Percentiles rank a stretch among this genome's conserved stretches.
phyloP scores from a whole-genome alignment of 2,113 vertebrate genomes.

The Macquaria ambigua region DNA sequence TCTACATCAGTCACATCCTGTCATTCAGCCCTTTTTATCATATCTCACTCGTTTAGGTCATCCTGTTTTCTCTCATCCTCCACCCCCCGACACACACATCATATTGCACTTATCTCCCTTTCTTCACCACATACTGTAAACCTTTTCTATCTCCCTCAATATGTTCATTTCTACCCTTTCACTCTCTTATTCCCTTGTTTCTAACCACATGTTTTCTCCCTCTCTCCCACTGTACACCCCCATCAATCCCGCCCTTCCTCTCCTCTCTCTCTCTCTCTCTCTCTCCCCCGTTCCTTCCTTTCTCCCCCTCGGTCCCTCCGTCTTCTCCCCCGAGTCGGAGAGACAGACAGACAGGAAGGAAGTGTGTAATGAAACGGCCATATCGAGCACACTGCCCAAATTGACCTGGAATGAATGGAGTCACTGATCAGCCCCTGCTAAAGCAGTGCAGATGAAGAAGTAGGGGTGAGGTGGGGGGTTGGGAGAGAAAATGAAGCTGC shows the following conservation, averaged over 20 bases:
- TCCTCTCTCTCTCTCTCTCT: constrained; percentile 14
- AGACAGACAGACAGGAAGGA: constrained; percentile 75
- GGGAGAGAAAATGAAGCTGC: constrained; percentile 27
- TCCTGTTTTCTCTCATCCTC: not conserved
- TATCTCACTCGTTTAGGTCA: constrained; percentile 1
- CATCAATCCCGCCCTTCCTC: constrained; percentile 24
- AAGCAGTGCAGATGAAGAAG: constrained; percentile 52
- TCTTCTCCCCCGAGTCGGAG: constrained; percentile 38
- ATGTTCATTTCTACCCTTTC: not conserved
- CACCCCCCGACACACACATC: not conserved
- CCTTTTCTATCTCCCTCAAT: not conserved
- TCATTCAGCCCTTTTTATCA: constrained; percentile 12
- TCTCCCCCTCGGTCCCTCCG: constrained; percentile 21
- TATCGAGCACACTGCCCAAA: constrained; percentile 78
- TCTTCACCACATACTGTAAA: not conserved
- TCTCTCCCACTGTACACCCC: not conserved
- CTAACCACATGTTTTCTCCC: not conserved
- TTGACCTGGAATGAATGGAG: constrained; percentile 82
- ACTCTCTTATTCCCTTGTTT: constrained; percentile 13
- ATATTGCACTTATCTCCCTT: not conserved
- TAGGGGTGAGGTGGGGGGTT: not conserved
- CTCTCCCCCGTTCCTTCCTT: constrained; percentile 53
- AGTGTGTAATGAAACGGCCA: constrained; percentile 74
- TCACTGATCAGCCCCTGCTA: constrained; percentile 69
- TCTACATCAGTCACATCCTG: constrained; percentile 19